Percentiles rank a stretch among this genome's conserved stretches.
These are phyloP conservation scores for Oryzias melastigma DNA, from an alignment of 2,113 vertebrate species.

Conservation along the genomic window DNA sequence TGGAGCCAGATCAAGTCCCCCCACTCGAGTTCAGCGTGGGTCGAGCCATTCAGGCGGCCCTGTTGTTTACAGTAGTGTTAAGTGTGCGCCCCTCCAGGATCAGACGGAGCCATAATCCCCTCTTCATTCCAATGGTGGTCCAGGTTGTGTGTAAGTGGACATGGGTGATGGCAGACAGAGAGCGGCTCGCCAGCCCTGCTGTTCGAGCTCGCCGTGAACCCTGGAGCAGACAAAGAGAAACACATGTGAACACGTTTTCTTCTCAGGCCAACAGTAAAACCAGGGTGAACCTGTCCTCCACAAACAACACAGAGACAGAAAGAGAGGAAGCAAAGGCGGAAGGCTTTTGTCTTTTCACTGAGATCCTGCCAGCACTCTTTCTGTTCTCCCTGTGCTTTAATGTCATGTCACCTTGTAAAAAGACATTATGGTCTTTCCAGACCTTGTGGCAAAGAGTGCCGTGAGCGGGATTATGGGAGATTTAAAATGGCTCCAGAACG, in stretches of 20 bases:
- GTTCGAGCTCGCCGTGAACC: constrained; percentile 17
- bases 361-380: constrained; percentile 39
- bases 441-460: constrained; percentile 42
- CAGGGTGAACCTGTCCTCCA: not conserved
- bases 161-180: constrained; percentile 73
- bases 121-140: constrained; percentile 70
- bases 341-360: constrained; percentile 17
- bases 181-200: constrained; percentile 54
- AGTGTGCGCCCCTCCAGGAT: constrained; percentile 72
- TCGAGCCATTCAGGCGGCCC: constrained; percentile 57
- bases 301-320: not conserved
- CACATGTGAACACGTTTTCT: constrained; percentile 5
- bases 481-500: constrained; percentile 54
- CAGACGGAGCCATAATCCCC: constrained; percentile 73
- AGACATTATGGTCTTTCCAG: constrained; percentile 69
- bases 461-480: constrained; percentile 50
- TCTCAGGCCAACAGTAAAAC: not conserved
- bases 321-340: constrained; percentile 23
- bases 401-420: constrained; percentile 78
- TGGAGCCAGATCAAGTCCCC: constrained; percentile 11
- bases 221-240: constrained; percentile 27
- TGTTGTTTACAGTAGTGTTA: constrained; percentile 75
- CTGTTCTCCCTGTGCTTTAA: constrained; percentile 59
- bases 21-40: constrained; percentile 44
- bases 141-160: constrained; percentile 69